phyloP scores from a whole-genome alignment of 1,140 invertebrate species.

The Brachionus manjavacas region DNA sequence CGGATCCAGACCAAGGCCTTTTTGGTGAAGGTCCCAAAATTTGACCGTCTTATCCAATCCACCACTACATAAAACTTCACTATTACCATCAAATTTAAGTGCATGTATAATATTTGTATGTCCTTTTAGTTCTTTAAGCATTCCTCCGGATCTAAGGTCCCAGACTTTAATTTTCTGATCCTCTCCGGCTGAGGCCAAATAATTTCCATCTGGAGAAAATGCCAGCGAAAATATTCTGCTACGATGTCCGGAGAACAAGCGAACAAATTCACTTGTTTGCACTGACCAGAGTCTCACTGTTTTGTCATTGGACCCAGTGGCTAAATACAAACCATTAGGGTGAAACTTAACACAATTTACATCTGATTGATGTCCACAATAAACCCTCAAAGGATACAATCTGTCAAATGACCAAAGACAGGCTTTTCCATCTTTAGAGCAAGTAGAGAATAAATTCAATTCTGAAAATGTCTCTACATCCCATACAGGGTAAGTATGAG shows the following conservation, averaged over 20 bases:
- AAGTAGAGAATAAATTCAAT: slow-evolving; percentile 62
- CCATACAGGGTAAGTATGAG: slow-evolving; percentile 81
- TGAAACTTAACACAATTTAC: slow-evolving; percentile 77
- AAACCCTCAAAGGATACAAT: slow-evolving; percentile 71
- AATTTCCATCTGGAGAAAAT: slow-evolving; percentile 69
- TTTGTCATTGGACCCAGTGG: slow-evolving; percentile 61
- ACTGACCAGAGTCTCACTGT: slow-evolving; percentile 60
- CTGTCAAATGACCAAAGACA: slow-evolving; percentile 77
- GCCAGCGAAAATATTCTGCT: slow-evolving; percentile 63
- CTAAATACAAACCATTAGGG: slow-evolving; percentile 65
- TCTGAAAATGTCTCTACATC: slow-evolving; percentile 62
- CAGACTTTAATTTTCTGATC: slow-evolving; percentile 66
- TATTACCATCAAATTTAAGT: slow-evolving; percentile 64
- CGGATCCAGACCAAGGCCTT: not conserved
- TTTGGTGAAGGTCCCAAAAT: slow-evolving; percentile 33
- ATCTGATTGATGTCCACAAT: slow-evolving; percentile 75
- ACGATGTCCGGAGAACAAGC: slow-evolving; percentile 63
- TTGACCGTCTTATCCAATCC: slow-evolving; percentile 34
- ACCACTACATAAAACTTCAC: slow-evolving; percentile 64
- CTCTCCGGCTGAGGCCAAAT: slow-evolving; percentile 67
- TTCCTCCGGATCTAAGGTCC: slow-evolving; percentile 65
- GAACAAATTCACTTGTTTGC: slow-evolving; percentile 54
- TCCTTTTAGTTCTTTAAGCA: slow-evolving; percentile 64
- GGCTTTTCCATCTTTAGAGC: slow-evolving; percentile 75
- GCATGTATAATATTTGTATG: slow-evolving; percentile 63